A percentile compares a stretch with the other conserved stretches of the same genome.
Evolutionary conservation across 35 echinoderm and acorn worm species (phyloP).

Genomic region (Ophiothrix spiculata): DNA sequence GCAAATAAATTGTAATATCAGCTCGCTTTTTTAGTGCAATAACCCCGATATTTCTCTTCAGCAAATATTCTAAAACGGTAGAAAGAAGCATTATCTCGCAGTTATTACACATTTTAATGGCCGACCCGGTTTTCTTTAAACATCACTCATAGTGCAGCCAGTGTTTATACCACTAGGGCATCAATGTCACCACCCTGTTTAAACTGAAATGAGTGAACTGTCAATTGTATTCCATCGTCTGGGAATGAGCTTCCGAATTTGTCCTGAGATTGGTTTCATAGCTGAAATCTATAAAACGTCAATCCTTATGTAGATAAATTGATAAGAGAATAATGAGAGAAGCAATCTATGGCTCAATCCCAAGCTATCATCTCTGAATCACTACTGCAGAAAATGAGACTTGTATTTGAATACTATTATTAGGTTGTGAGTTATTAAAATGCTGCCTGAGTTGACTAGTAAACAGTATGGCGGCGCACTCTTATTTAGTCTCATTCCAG

Average conservation of each 20-base stretch:
- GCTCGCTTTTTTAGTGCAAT: slow-evolving; percentile 3
- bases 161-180: neutral
- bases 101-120: slow-evolving; percentile 4
- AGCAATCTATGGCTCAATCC: slow-evolving; percentile 1
- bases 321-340: slow-evolving; percentile 3
- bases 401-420: slow-evolving; percentile 9
- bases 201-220: neutral
- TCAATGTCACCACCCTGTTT: slow-evolving; percentile 9
- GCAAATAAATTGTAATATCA: slow-evolving; percentile 11
- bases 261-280: slow-evolving; percentile 11
- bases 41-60: neutral
- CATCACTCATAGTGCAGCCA: neutral
- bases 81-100: neutral
- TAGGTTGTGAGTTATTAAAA: neutral
- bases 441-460: neutral
- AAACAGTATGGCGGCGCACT: slow-evolving; percentile 1
- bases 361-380: neutral
- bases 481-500: slow-evolving; percentile 12
- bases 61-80: neutral
- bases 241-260: slow-evolving; percentile 5
- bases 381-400: neutral
- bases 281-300: slow-evolving; percentile 12
- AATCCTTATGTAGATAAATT: slow-evolving; percentile 8
- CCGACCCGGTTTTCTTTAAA: neutral
- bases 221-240: slow-evolving; percentile 9